Evolutionary conservation across 2,888 invertebrate species (phyloP).

Genomic region (Pandemis cinnamomeana): DNA sequence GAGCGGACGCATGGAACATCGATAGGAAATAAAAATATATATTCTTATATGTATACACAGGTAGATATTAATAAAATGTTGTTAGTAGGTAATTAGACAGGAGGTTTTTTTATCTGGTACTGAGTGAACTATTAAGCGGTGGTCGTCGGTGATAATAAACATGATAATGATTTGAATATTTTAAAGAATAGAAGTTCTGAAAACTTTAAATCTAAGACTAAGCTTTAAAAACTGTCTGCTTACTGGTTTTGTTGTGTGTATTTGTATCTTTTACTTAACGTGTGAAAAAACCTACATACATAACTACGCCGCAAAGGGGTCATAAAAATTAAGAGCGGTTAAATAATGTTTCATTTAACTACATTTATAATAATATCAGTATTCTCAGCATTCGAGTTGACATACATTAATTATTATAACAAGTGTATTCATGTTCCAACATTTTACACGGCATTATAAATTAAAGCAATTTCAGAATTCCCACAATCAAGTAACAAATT

Average conservation of each 20-base stretch:
- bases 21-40: background rate
- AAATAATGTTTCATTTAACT: conserved; percentile 19
- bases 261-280: background rate
- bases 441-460: conserved; percentile 36
- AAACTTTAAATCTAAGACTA: background rate
- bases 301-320: background rate
- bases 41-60: background rate
- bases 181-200: no score
- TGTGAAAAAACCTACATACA: background rate
- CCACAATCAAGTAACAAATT: conserved; percentile 36
- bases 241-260: background rate
- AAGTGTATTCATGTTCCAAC: conserved; percentile 35
- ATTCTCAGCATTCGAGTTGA: conserved; percentile 26
- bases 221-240: background rate
- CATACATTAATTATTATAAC: conserved; percentile 33
- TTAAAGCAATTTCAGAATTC: conserved; percentile 34
- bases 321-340: conserved; percentile 8
- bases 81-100: no score
- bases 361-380: background rate
- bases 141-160: no score
- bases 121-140: no score
- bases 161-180: no score
- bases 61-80: no score
- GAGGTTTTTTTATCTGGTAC: no score
- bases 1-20: background rate